Evolutionary conservation across 2,888 invertebrate genomes (phyloP).

Genomic region (Bombylius discolor): DNA sequence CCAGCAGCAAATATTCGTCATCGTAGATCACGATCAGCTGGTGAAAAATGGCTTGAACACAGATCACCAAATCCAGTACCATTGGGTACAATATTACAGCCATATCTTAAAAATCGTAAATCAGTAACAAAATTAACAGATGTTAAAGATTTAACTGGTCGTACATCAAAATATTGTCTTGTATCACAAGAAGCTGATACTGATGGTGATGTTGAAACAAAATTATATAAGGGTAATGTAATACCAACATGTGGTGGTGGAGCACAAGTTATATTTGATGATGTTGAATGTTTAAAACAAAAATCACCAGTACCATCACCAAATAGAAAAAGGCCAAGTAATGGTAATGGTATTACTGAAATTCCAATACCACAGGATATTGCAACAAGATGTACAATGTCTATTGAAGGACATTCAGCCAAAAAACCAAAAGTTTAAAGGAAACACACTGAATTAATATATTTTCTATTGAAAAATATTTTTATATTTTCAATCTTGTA

Average conservation of each 20-base stretch:
- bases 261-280: slow-evolving; percentile 87
- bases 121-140: slow-evolving; percentile 72
- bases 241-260: slow-evolving; percentile 90
- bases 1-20: slow-evolving; percentile 60
- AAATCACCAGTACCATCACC: slow-evolving; percentile 54
- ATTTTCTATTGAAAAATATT: too few relatives aligned
- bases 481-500: too few relatives aligned
- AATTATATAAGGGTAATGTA: slow-evolving; percentile 86
- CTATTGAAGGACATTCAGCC: slow-evolving; percentile 34
- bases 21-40: slow-evolving; percentile 69
- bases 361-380: slow-evolving; percentile 23
- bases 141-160: slow-evolving; percentile 58
- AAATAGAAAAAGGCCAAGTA: slow-evolving; percentile 33
- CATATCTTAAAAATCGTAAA: slow-evolving; percentile 65
- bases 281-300: slow-evolving; percentile 80
- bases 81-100: slow-evolving; percentile 81
- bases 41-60: slow-evolving; percentile 77
- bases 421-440: slow-evolving; percentile 31
- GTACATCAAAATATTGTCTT: slow-evolving; percentile 77
- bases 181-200: slow-evolving; percentile 85
- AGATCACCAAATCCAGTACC: slow-evolving; percentile 67
- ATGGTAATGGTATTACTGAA: slow-evolving; percentile 14
- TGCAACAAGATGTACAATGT: slow-evolving; percentile 31
- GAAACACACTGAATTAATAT: background rate
- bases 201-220: slow-evolving; percentile 86